Evolutionary conservation across 2,888 invertebrate species (phyloP), one percentile per base, ranked within the genome.

Genomic region (Steromphala cineraria): DNA sequence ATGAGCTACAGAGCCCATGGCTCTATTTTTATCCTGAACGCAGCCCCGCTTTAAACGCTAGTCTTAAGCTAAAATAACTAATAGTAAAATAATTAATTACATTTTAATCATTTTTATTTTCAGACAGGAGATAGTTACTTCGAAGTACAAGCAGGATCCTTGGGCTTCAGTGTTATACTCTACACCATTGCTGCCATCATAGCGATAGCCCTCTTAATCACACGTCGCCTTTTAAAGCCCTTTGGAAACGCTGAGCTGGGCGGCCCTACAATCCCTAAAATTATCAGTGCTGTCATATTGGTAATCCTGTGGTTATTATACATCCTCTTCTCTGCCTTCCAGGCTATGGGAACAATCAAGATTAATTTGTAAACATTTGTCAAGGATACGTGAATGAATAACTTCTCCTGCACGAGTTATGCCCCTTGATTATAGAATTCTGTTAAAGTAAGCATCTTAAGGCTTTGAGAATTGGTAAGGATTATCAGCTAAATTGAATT

Each of bases 211-310:
- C 82, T 95, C 1, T 89, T 95, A 1, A 83, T 95, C 36, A 80
- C 93, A 0, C 91, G 95, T 75, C 92, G 95, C 81, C 94, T 90
- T 82, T 80, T 94, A 53, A 77, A 89, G 0, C 40, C 92, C 10
- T 94, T 95, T 84, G 95, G 95, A 21, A 92, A 92, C 78, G 94
- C 94, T 7, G 95, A 95, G 89, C 90, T 95, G 7, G 95, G 95
- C 53, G 95, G 95, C 17, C 94, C 94, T 5, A 81, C 84, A 0
- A 86, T 86, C 17, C 86, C 92, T 4, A 94, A 94, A 86, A 90
- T 92, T 80, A 67, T 90, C 15, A 92, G 94, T 17, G 94, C 91
- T 15, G 83, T 89, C 19, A 85, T 94, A 81, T 90, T 95, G 81
- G 81, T 95, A 21, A 77, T 87, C 1, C 87, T 95, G 17, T 95